Evolutionary conservation across 1,140 invertebrate genomes (phyloP).

Genomic region (Habropoda laboriosa): DNA sequence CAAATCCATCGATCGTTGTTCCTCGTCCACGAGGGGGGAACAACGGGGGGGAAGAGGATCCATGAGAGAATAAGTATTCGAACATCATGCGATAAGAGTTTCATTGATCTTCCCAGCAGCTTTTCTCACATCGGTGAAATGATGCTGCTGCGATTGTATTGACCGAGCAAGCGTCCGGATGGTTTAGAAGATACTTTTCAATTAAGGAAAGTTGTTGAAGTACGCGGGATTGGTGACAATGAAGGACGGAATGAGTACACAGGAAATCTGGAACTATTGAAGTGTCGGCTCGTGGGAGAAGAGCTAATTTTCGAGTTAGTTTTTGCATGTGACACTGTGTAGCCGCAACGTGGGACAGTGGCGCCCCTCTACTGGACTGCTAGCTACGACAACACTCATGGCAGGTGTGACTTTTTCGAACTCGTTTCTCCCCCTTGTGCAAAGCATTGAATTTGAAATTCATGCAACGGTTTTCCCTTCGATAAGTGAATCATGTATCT

Average conservation of each 20-base stretch:
- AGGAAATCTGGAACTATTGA: slow-evolving; percentile 48
- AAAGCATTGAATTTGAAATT: neutral
- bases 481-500: neutral
- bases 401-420: slow-evolving; percentile 72
- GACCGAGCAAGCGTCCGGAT: neutral
- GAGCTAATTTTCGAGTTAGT: slow-evolving; percentile 42
- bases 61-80: neutral
- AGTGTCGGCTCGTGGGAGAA: slow-evolving; percentile 36
- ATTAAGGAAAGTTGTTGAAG: neutral
- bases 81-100: neutral
- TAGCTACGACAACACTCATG: slow-evolving; percentile 76
- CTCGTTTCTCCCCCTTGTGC: neutral
- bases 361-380: slow-evolving; percentile 79
- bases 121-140: neutral
- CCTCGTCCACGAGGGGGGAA: too few relatives aligned
- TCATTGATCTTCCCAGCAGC: slow-evolving; percentile 3
- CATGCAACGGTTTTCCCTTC: neutral
- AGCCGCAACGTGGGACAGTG: slow-evolving; percentile 77
- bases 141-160: slow-evolving; percentile 39
- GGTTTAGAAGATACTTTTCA: neutral
- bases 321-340: slow-evolving; percentile 73
- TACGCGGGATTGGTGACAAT: neutral
- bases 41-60: neutral
- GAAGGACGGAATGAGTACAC: slow-evolving; percentile 36
- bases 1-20: neutral